A percentile compares a stretch with the other conserved stretches of the same genome.
These are phyloP conservation scores for Hirtodrosophila duncani DNA, from an alignment of 2,888 invertebrate species.

Conservation along the genomic window DNA sequence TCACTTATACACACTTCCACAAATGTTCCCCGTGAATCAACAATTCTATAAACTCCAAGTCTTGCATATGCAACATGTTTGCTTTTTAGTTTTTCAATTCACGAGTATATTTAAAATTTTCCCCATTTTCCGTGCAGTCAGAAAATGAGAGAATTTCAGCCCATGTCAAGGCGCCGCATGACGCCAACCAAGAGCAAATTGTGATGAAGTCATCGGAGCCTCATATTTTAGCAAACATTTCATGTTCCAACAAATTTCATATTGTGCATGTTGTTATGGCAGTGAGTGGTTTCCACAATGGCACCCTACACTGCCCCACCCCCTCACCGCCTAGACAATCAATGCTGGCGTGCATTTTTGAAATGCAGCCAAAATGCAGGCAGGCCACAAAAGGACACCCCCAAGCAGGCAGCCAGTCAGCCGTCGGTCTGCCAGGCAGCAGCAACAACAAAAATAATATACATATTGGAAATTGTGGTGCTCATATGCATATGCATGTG, in stretches of 20 bases:
- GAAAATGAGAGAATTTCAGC: too few relatives aligned
- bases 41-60: background rate
- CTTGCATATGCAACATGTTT: background rate
- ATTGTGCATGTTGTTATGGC: too few relatives aligned
- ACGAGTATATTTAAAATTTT: too few relatives aligned
- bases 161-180: constrained; percentile 29
- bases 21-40: background rate
- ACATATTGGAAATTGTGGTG: too few relatives aligned
- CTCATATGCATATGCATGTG: constrained; percentile 1
- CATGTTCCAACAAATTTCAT: constrained; percentile 19
- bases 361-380: constrained; percentile 33
- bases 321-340: background rate
- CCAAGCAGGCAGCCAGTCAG: background rate
- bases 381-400: constrained; percentile 9
- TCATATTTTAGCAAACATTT: constrained; percentile 14
- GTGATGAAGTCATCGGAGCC: constrained; percentile 54
- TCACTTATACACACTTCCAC: background rate
- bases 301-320: background rate
- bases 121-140: too few relatives aligned
- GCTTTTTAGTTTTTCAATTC: too few relatives aligned
- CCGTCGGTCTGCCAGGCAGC: constrained; percentile 13
- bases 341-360: constrained; percentile 14
- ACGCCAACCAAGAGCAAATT: constrained; percentile 27
- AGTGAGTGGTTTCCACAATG: too few relatives aligned
- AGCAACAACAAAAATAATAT: constrained; percentile 13